Conservation (phyloP, 1,140 invertebrate genomes). For the Alviniconcha marisindica region DNA sequence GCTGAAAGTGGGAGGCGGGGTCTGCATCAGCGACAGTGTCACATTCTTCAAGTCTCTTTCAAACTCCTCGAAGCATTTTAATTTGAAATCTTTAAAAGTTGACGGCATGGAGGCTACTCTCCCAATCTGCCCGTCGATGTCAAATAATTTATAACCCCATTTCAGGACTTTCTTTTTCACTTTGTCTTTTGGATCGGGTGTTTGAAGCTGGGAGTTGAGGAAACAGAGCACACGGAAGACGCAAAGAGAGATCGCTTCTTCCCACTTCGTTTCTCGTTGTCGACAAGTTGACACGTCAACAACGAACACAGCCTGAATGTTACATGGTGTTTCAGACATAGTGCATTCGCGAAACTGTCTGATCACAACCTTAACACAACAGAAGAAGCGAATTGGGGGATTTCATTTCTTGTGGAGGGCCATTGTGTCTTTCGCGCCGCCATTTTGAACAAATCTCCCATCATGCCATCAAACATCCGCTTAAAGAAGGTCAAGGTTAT, state of each 20-base stretch:
- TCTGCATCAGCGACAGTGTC: not conserved
- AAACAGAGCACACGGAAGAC: constrained; percentile 33
- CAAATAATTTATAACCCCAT: constrained; percentile 68
- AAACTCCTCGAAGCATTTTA: constrained; percentile 65
- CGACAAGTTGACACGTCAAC: constrained; percentile 18
- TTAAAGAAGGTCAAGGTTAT: not conserved
- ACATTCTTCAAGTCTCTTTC: constrained; percentile 57
- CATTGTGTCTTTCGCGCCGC: constrained; percentile 17
- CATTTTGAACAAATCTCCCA: constrained; percentile 44
- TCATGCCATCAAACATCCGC: constrained; percentile 15
- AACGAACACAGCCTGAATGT: constrained; percentile 25
- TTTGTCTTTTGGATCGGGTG: not conserved
- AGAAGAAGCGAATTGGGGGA: too few species aligned
- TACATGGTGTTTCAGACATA: constrained; percentile 10
- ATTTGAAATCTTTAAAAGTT: constrained; percentile 57
- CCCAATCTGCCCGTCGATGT: constrained; percentile 39
- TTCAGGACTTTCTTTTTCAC: constrained; percentile 41
- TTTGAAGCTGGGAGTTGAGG: constrained; percentile 2
- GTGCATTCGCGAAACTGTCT: not conserved
- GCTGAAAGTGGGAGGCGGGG: not conserved
- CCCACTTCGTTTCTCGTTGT: constrained; percentile 13
- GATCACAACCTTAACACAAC: too few species aligned
- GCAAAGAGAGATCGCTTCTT: constrained; percentile 20
- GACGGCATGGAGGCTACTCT: constrained; percentile 39
- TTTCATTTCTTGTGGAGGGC: too few species aligned